phyloP scores from a whole-genome alignment of 2,113 vertebrate species.

The Nerophis lumbriciformis region DNA sequence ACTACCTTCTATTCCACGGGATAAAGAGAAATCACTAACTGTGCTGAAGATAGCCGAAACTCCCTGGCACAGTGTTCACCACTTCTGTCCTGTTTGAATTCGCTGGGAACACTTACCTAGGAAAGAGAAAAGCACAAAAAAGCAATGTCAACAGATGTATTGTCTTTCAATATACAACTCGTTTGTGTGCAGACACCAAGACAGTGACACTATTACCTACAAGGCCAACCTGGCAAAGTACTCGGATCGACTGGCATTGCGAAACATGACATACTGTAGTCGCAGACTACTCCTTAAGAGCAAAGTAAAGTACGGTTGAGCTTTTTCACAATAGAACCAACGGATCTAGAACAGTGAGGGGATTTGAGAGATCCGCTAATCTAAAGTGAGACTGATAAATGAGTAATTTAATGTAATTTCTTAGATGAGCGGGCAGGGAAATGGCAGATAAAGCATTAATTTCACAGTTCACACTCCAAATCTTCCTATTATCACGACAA shows the following conservation, averaged over 20 bases:
- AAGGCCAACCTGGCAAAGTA: neutral
- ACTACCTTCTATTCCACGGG: neutral
- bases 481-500: slow-evolving; percentile 32
- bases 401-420: slow-evolving; percentile 41
- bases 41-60: neutral
- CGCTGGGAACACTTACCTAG: slow-evolving; percentile 35
- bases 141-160: neutral
- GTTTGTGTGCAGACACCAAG: too few relatives aligned
- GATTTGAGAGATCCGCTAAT: slow-evolving; percentile 37
- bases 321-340: neutral
- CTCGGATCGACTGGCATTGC: neutral
- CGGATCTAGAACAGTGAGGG: slow-evolving; percentile 27
- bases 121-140: slow-evolving; percentile 1
- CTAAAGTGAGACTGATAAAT: slow-evolving; percentile 35
- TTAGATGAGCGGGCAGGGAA: slow-evolving; percentile 35
- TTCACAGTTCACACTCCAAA: slow-evolving; percentile 47
- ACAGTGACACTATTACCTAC: neutral
- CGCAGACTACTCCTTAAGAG: too few relatives aligned
- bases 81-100: slow-evolving; percentile 8
- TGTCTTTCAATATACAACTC: too few relatives aligned
- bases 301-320: too few relatives aligned
- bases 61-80: slow-evolving; percentile 1
- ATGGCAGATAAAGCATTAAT: slow-evolving; percentile 44
- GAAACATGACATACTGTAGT: too few relatives aligned
- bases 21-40: slow-evolving; percentile 5